Evolutionary conservation across 2,888 invertebrate species (phyloP).

Genomic region (Hyppa rectilinea): DNA sequence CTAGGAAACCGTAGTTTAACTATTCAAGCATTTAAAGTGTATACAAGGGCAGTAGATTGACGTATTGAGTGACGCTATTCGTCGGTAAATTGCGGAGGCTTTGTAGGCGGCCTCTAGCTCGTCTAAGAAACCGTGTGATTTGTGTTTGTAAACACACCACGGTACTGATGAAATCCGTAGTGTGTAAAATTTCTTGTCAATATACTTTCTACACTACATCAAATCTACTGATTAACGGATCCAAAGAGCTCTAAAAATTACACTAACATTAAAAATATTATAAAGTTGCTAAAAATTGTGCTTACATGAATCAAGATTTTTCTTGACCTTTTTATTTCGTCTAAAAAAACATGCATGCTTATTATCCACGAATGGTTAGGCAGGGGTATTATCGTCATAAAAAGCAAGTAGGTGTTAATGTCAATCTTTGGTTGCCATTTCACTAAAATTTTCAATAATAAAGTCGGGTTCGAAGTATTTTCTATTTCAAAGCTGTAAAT

Average conservation of each 20-base stretch:
- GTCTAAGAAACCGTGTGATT: too few relatives aligned
- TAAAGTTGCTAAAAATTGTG: neutral
- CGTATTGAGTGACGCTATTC: too few relatives aligned
- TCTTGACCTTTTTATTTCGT: too few relatives aligned
- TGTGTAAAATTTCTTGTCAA: neutral
- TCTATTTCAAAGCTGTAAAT: neutral
- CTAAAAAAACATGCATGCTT: neutral
- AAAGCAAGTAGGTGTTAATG: too few relatives aligned
- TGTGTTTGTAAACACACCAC: constrained; percentile 7
- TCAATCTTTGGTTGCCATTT: neutral
- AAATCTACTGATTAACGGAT: neutral
- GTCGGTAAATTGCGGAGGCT: too few relatives aligned
- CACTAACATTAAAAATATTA: neutral
- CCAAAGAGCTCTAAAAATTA: neutral
- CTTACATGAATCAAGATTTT: neutral
- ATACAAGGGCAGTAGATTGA: too few relatives aligned
- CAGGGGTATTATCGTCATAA: neutral
- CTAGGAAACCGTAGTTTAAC: neutral
- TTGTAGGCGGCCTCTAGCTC: too few relatives aligned
- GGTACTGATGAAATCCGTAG: neutral
- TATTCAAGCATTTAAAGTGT: too few relatives aligned
- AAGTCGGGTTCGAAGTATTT: neutral
- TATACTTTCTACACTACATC: neutral
- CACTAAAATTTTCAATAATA: neutral
- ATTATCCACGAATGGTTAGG: neutral